Evolutionary conservation across 2,113 vertebrate species (phyloP), one percentile per base, ranked within the genome.

Genomic region (Telmatochromis brichardi): DNA sequence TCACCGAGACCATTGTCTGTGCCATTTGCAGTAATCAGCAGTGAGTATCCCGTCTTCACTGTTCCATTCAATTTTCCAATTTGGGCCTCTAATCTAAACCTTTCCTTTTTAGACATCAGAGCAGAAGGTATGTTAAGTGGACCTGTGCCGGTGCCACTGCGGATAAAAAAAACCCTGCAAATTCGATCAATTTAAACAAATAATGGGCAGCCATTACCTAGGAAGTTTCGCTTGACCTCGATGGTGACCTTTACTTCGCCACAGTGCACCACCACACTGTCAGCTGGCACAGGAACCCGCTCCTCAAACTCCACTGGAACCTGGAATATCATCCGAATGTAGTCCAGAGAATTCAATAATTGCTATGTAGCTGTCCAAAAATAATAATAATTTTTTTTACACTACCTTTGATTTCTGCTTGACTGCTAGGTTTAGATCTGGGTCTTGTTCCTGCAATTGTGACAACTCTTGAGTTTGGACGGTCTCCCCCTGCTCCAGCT

Each of bases 211-310:
- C 40, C 63, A 42, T 89, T 95, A 89, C 96, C 95, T 8, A 95
- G 87, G 78, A 96, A 93, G 91, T 96, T 90, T 54, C 60, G 73
- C 23, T 93, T 92, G 90, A 96, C 95, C 83, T 92, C 88, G 1
- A 96, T 21, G 42, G 55, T 40, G 84, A 96, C 89, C 37, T 57
- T 35, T 17, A 7, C 53, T 45, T 95, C 95, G 0, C 88, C 91
- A 26, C 96, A 96, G 33, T 2, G 86, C 31, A 78, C 95, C 1
- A 17, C 71, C 11, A 95, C 86, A 14, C 90, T 94, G 55, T 78
- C 7, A 1, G 93, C 88, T 2, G 91, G 60, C 35, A 89, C 31
- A 2, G 92, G 93, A 6, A 57, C 35, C 5, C 2, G 47, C 58
- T 79, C 47, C 2, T 92, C 71, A 33, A 89, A 82, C 15, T 14